phyloP scores from a whole-genome alignment of 1,140 invertebrate species.

The Sycophaga agraensis region DNA sequence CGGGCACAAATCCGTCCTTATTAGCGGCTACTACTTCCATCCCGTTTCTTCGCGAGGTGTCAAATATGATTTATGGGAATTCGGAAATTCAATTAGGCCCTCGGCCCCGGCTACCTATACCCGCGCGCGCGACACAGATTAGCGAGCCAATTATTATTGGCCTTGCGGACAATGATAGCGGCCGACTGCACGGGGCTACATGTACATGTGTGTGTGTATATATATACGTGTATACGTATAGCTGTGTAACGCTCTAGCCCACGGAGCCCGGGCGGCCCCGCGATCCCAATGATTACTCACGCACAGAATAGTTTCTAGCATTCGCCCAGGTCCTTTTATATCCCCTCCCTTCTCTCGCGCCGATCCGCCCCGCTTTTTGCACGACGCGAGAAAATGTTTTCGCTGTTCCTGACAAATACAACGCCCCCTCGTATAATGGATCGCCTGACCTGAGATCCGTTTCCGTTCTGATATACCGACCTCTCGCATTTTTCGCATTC shows the following conservation, averaged over 20 bases:
- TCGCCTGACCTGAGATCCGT: neutral
- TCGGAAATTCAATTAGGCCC: conserved; percentile 31
- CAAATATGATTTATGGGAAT: conserved; percentile 33
- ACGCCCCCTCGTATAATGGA: conserved; percentile 5
- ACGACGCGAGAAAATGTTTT: neutral
- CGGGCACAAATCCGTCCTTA: conserved; percentile 24
- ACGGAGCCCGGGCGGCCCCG: too few relatives aligned
- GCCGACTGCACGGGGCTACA: too few relatives aligned
- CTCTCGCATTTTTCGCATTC: neutral
- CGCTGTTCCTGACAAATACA: conserved; percentile 1
- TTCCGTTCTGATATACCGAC: too few relatives aligned
- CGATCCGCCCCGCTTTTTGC: too few relatives aligned
- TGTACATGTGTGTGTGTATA: too few relatives aligned
- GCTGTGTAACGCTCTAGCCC: too few relatives aligned
- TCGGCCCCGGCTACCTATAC: conserved; percentile 4
- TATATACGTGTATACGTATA: too few relatives aligned
- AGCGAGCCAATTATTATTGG: conserved; percentile 28
- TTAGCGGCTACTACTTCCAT: conserved; percentile 28
- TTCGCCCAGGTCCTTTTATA: neutral
- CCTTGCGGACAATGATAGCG: conserved; percentile 1
- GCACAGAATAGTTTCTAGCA: conserved; percentile 6
- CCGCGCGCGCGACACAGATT: conserved; percentile 23
- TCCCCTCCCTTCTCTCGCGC: too few relatives aligned
- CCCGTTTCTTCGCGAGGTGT: conserved; percentile 21
- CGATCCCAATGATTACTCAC: conserved; percentile 14